Base-by-base conservation (phyloP, 2,888 invertebrate genomes). In the Ophion costatus region DNA sequence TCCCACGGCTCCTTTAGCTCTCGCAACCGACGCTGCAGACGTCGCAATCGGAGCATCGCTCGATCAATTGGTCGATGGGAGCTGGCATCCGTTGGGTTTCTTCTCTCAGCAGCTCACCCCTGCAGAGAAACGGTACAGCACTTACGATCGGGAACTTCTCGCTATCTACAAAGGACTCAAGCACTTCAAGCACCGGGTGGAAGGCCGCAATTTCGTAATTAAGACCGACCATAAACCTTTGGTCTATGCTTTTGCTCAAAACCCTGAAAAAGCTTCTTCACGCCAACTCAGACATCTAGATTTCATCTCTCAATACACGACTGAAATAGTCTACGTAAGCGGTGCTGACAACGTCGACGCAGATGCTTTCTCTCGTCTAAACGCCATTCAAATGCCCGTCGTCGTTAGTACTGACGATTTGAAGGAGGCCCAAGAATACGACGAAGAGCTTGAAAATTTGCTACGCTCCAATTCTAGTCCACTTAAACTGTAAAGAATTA, bases 391-490 rank as follows among this genome's bases (percentile, higher is more conserved):
- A 9, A 80, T 83, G 83, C 83, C 80, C 0, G 59, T 64, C 6
- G 24, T 82, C 6, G 17, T 75, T 0, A 14, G 57, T 0, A 59
- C 63, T 5, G 14, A 67, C 11, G 80, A 69, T 6, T 73, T 85
- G 0, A 59, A 45, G 17, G 69, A 84, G 6, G 82, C 57, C 0
- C 84, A 86, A 86, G 11, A 69, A 7, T 24, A 11, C 0, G 83
- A 86, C 73, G 20, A 69, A 1, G 84, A 86, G 14, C 69, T 86
- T 0, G 10, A 69, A 33, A n/a, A 67, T 1, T 38, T 84, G 82
- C 90, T 5, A 90, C 56, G 14, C 3, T 11, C 56, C 56, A n/a
- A n/a, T n/a, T 17, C 56, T 7, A 17, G 7, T 56, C 6, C 33
- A 33, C 5, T 56, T 2, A 56, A 56, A 56, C 14, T 70, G 2